A percentile compares a stretch with the other conserved stretches of the same genome.
phyloP scores from a whole-genome alignment of 2,113 vertebrate genomes.

The Malurus melanocephalus region DNA sequence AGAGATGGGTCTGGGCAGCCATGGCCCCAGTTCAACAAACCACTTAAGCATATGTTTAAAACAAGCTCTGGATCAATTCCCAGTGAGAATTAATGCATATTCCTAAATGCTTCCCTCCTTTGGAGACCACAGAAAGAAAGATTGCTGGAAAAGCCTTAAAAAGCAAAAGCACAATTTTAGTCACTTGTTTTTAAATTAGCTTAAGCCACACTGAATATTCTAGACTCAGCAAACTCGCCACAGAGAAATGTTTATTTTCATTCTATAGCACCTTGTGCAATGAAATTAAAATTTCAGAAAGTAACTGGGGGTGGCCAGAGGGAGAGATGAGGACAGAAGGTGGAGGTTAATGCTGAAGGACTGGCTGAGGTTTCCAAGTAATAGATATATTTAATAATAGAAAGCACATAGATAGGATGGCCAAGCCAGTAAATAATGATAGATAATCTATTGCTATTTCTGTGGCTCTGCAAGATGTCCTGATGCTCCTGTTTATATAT shows the following conservation, averaged over 20 bases:
- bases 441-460: conserved; percentile 36
- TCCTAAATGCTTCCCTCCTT: conserved; percentile 19
- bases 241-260: conserved; percentile 31
- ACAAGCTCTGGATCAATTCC: conserved; percentile 59
- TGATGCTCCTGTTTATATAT: conserved; percentile 26
- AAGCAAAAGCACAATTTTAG: conserved; percentile 3
- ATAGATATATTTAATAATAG: background rate
- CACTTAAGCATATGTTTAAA: conserved; percentile 63
- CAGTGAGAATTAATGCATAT: conserved; percentile 53
- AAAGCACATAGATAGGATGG: background rate
- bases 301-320: background rate
- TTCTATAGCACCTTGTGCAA: conserved; percentile 18
- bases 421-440: conserved; percentile 21
- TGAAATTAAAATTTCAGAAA: conserved; percentile 18
- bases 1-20: conserved; percentile 31
- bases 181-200: conserved; percentile 11
- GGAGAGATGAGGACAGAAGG: conserved; percentile 11
- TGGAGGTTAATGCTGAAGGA: conserved; percentile 29
- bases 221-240: conserved; percentile 14
- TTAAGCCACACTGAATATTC: conserved; percentile 15
- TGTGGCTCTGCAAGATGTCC: background rate
- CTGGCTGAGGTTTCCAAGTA: conserved; percentile 20
- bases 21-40: conserved; percentile 62
- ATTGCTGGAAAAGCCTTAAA: conserved; percentile 4
- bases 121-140: conserved; percentile 19